Percentiles rank a stretch among this genome's conserved stretches.
phyloP scores from a whole-genome alignment of 2,797 vertebrate species.

The Lagocephalus sceleratus region DNA sequence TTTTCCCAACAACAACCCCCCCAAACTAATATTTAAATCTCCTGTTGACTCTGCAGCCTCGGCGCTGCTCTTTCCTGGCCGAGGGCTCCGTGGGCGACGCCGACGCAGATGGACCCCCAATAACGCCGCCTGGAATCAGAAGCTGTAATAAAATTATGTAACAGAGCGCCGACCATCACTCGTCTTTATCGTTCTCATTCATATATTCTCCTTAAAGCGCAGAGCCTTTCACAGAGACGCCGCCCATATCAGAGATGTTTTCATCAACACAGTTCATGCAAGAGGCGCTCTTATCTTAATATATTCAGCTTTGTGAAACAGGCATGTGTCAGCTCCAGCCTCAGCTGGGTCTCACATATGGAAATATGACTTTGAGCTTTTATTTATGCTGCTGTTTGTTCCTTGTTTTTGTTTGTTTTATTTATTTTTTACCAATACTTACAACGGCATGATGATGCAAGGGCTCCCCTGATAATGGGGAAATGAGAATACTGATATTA shows the following conservation, averaged over 20 bases:
- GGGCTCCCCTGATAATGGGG: too few relatives aligned
- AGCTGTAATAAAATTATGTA: too few relatives aligned
- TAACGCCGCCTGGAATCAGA: too few relatives aligned
- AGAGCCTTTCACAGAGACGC: background rate
- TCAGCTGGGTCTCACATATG: background rate
- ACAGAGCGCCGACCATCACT: too few relatives aligned
- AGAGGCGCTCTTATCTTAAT: background rate
- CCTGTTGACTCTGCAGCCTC: constrained; percentile 24
- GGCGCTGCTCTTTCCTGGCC: background rate
- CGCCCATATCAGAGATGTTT: background rate
- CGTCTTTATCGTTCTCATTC: too few relatives aligned
- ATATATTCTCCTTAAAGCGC: too few relatives aligned
- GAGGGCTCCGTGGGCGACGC: too few relatives aligned
- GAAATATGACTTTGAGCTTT: background rate
- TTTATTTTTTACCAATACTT: too few relatives aligned
- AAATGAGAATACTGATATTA: too few relatives aligned
- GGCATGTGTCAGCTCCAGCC: background rate
- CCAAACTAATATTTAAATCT: constrained; percentile 32
- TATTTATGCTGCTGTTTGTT: background rate
- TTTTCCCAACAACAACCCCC: constrained; percentile 7
- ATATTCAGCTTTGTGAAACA: background rate
- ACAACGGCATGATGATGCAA: too few relatives aligned
- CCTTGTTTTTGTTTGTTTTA: too few relatives aligned
- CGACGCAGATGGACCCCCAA: too few relatives aligned
- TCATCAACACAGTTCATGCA: background rate